A percentile compares a stretch with the other conserved stretches of the same genome.
These are phyloP conservation scores for Heliconius ethilla DNA, from an alignment of 2,888 invertebrate genomes.

Conservation along the genomic window DNA sequence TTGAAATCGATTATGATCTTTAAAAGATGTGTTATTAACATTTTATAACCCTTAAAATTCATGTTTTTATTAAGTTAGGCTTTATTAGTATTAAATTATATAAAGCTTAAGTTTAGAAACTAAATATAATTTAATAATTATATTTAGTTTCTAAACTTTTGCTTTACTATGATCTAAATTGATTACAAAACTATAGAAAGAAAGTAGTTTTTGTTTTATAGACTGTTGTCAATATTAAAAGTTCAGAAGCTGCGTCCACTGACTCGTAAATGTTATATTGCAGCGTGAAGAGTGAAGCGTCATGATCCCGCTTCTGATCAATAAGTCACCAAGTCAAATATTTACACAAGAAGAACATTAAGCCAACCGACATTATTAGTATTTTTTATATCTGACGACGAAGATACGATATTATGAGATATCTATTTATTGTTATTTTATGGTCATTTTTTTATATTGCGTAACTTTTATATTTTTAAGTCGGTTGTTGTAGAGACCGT, in stretches of 20 bases:
- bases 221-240: neutral
- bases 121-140: too few relatives aligned
- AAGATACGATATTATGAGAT: slow-evolving; percentile 50
- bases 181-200: neutral
- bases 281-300: slow-evolving; percentile 62
- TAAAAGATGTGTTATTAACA: neutral
- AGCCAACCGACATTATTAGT: slow-evolving; percentile 41
- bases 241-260: slow-evolving; percentile 54
- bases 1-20: neutral
- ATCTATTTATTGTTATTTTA: too few relatives aligned
- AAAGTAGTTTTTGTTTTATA: neutral
- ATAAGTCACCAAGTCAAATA: slow-evolving; percentile 76
- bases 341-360: slow-evolving; percentile 77
- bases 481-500: too few relatives aligned
- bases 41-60: too few relatives aligned
- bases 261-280: slow-evolving; percentile 59
- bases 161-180: neutral
- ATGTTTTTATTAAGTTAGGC: neutral
- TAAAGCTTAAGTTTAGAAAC: too few relatives aligned
- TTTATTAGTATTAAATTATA: neutral
- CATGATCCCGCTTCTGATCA: slow-evolving; percentile 73
- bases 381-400: slow-evolving; percentile 29
- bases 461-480: too few relatives aligned
- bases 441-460: too few relatives aligned
- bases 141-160: neutral